Percentiles rank a stretch among this genome's conserved stretches.
phyloP scores from a whole-genome alignment of 2,888 invertebrate genomes.

The Macrostomum cliftonense region DNA sequence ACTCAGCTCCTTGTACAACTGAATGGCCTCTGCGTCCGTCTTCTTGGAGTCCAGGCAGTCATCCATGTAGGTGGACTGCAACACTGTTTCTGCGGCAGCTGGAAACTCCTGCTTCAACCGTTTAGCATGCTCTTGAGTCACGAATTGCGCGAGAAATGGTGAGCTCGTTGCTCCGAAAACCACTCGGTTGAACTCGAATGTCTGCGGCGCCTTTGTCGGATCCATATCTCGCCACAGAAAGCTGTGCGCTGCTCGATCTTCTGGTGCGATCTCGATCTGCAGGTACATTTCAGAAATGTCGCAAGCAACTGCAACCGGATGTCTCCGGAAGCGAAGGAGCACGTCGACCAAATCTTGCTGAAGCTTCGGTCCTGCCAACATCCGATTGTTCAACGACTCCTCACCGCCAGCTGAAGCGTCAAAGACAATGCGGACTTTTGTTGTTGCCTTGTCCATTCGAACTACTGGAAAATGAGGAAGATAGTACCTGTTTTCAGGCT shows the following conservation, averaged over 20 bases:
- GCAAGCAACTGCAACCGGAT: slow-evolving; percentile 1
- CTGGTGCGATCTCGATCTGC: slow-evolving; percentile 1
- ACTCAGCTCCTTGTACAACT: slow-evolving; percentile 9
- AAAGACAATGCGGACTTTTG: slow-evolving; percentile 13
- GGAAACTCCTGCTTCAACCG: slow-evolving; percentile 3
- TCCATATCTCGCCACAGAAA: slow-evolving; percentile 10
- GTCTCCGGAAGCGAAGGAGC: slow-evolving; percentile 5
- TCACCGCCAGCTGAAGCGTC: slow-evolving; percentile 13
- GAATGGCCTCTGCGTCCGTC: slow-evolving; percentile 6
- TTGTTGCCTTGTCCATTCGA: slow-evolving; percentile 8
- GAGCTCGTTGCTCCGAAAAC: slow-evolving; percentile 7
- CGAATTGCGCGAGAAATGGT: slow-evolving; percentile 9
- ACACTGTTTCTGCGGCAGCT: slow-evolving; percentile 8
- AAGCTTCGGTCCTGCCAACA: slow-evolving; percentile 15
- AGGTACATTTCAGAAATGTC: slow-evolving; percentile 12
- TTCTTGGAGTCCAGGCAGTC: slow-evolving; percentile 11
- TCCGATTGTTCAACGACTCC: slow-evolving; percentile 11
- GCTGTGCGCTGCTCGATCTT: slow-evolving; percentile 6
- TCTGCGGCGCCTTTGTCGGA: background rate
- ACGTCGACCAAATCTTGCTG: slow-evolving; percentile 14
- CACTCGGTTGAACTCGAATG: slow-evolving; percentile 6
- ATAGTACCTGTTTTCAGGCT: too few species aligned
- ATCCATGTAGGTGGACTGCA: slow-evolving; percentile 12
- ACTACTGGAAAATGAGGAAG: slow-evolving; percentile 7
- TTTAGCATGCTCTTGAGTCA: slow-evolving; percentile 6